Percentiles rank a stretch among this genome's conserved stretches.
These are phyloP conservation scores for Pandemis heparana DNA, from an alignment of 2,888 invertebrate species.

Conservation along the genomic window DNA sequence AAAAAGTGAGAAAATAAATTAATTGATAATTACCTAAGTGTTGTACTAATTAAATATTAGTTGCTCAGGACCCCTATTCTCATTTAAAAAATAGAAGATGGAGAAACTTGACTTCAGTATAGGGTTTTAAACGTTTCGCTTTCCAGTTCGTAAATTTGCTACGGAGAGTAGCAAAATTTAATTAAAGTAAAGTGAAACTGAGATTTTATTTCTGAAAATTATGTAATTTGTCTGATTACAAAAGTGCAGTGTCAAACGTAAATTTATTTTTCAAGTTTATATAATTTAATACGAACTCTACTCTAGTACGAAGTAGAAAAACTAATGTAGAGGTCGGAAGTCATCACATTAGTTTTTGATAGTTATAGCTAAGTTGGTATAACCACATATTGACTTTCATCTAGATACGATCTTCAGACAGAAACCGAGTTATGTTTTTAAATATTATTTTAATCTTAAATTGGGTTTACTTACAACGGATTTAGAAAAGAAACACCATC, in stretches of 20 bases:
- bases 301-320: neutral
- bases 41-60: constrained; percentile 1
- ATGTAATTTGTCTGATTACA: neutral
- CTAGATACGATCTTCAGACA: neutral
- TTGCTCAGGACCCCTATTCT: neutral
- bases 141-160: constrained; percentile 29
- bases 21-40: constrained; percentile 13
- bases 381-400: neutral
- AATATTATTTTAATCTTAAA: too few relatives aligned
- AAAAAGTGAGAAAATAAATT: constrained; percentile 46
- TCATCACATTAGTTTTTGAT: too few relatives aligned
- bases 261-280: neutral
- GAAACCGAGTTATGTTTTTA: neutral
- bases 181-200: constrained; percentile 16
- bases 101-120: constrained; percentile 13
- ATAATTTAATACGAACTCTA: neutral
- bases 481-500: too few relatives aligned
- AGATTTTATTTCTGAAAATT: neutral
- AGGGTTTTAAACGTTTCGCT: constrained; percentile 12
- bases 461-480: too few relatives aligned
- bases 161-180: constrained; percentile 14
- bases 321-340: neutral
- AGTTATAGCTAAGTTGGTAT: neutral
- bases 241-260: constrained; percentile 7
- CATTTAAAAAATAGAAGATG: neutral